Evolutionary conservation across 1,140 invertebrate species (phyloP), one percentile per base, ranked within the genome.

Genomic region (Solenopsis invicta): DNA sequence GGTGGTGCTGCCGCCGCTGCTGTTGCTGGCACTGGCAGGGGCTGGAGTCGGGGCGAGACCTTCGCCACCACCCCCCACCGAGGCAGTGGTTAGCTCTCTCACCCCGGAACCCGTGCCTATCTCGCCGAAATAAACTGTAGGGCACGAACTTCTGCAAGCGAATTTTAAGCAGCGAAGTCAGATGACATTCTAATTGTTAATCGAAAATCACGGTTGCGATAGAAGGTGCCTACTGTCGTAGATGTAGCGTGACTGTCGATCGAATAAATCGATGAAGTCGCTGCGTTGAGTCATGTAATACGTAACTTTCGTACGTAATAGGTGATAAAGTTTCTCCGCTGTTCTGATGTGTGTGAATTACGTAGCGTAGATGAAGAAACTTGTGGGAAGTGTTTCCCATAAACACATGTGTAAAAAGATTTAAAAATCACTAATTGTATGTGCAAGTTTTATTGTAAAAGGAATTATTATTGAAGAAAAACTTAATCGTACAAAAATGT

Each of bases 41-140:
- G 91, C 90, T 76, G 91, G 89, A 84, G 85, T 85, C 72, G 92
- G 90, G 87, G 90, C 90, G 86, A 91, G 84, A 84, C 78, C 87
- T 88, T 91, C 86, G 77, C 88, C 91, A 85, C 85, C 88, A 87
- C 80, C 88, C 85, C 90, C 92, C 87, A 92, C 87, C 91, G 93
- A 91, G 90, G 59, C 80, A 76, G 61, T 61, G 66, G 87, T 88
- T 80, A 91, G 54, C 86, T 91, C 90, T 89, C 89, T 92, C 90
- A 93, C 91, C 87, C 89, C 92, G 74, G 90, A 87, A 37, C 90
- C 92, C 80, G 85, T 86, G 62, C 84, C 85, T 89, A 93, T 92
- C 82, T 95, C 93, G 86, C 92, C 93, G 85, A 95, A 95, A 89
- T 95, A 94, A 69, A 94, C 91, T 84, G 92, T 92, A 52, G 94